Evolutionary conservation across 2,888 invertebrate species (phyloP).

Genomic region (Lamellibrachia satsuma): DNA sequence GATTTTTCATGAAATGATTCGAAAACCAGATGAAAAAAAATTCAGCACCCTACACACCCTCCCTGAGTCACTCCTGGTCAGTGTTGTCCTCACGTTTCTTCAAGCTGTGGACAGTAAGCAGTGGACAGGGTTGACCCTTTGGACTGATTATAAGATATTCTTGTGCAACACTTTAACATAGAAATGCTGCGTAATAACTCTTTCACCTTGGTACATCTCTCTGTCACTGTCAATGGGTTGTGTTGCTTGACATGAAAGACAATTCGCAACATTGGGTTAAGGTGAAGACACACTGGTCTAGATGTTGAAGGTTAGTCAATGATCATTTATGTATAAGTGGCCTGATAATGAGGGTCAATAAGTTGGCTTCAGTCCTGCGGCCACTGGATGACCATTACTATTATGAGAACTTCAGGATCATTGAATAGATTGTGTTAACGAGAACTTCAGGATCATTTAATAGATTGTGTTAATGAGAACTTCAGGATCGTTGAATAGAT

Average conservation of each 20-base stretch:
- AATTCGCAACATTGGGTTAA: neutral
- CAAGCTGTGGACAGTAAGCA: neutral
- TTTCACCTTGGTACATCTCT: neutral
- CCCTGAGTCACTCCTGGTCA: neutral
- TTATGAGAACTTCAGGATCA: too few species aligned
- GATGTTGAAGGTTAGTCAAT: neutral
- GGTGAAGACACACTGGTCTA: neutral
- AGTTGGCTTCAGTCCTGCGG: too few species aligned
- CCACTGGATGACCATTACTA: too few species aligned
- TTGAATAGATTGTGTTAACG: too few species aligned
- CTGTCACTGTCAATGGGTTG: neutral
- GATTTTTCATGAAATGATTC: too few species aligned
- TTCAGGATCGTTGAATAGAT: too few species aligned
- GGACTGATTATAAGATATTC: neutral
- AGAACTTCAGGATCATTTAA: too few species aligned
- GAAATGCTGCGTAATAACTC: neutral
- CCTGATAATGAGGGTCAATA: neutral
- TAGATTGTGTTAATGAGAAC: too few species aligned
- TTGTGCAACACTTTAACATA: neutral
- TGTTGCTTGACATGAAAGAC: neutral
- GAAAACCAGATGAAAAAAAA: too few species aligned
- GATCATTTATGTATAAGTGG: neutral
- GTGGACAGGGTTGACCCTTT: neutral
- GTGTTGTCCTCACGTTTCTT: neutral
- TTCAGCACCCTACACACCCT: too few species aligned